Evolutionary conservation across 2,888 invertebrate genomes (phyloP).

Genomic region (Invenusta paracnida): DNA sequence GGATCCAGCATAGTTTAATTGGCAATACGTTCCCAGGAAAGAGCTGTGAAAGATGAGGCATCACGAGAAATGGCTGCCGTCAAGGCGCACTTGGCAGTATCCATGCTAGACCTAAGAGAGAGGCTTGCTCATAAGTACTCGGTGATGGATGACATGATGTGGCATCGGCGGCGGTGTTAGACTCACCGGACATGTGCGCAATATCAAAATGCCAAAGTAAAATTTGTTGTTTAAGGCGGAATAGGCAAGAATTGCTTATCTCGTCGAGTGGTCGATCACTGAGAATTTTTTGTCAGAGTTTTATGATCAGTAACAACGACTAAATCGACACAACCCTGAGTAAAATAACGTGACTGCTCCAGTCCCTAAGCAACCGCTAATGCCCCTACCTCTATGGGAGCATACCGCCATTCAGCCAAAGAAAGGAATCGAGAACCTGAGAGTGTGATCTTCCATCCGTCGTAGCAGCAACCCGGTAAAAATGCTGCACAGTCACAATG

Average conservation of each 20-base stretch:
- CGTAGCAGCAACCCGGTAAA: not conserved
- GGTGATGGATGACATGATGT: not conserved
- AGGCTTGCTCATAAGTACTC: not conserved
- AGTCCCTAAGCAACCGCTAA: not conserved
- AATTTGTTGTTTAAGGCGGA: not conserved
- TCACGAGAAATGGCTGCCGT: not conserved
- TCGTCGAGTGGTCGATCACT: not conserved
- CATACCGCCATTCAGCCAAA: not conserved
- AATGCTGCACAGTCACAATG: not conserved
- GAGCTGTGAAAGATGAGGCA: not conserved
- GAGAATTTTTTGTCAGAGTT: not conserved
- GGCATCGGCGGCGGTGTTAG: not conserved
- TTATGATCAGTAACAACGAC: not conserved
- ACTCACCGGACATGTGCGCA: not conserved
- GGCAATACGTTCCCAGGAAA: not conserved
- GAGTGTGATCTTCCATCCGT: not conserved
- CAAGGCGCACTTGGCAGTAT: not conserved
- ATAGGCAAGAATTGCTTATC: not conserved
- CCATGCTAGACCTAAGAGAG: not conserved
- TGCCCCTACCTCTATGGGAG: not conserved
- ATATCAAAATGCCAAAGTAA: not conserved
- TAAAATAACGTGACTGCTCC: not conserved
- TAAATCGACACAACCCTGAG: not conserved
- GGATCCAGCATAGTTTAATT: not conserved
- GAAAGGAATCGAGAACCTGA: not conserved